These are phyloP conservation scores for Bothrops jararaca DNA, from an alignment of 2,113 vertebrate genomes.

Conservation along the genomic window DNA sequence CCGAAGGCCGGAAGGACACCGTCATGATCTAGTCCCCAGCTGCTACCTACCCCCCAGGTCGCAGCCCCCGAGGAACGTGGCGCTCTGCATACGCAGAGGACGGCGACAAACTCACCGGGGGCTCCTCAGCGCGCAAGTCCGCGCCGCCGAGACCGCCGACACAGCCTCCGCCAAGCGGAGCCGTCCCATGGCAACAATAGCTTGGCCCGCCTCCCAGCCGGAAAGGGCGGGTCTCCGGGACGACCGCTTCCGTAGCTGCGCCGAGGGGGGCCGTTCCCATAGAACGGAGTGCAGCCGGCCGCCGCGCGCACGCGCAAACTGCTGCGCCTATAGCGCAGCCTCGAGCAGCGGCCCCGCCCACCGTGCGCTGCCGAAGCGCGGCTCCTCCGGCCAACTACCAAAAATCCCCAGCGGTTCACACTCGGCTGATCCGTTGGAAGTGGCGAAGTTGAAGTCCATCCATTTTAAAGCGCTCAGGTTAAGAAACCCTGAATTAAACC, in stretches of 20 bases:
- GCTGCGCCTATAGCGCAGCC: not conserved
- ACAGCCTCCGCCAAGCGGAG: not conserved
- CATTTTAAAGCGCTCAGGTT: no score
- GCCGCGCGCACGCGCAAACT: not conserved
- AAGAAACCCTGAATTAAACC: not conserved
- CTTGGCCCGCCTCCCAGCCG: not conserved
- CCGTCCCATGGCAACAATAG: not conserved
- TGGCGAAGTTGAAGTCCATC: not conserved
- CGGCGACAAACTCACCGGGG: not conserved
- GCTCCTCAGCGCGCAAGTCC: not conserved
- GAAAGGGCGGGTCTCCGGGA: not conserved
- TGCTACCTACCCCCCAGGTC: no score
- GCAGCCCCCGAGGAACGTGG: no score
- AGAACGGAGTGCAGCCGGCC: not conserved
- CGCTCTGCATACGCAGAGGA: not conserved
- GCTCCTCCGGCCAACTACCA: not conserved
- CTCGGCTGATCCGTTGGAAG: no score
- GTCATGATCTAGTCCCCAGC: no score
- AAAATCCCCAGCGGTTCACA: not conserved
- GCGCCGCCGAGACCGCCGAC: not conserved
- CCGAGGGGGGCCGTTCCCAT: not conserved
- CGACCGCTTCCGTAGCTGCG: not conserved
- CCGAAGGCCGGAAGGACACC: no score
- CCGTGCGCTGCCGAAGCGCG: no score
- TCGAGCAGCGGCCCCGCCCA: no score